These are phyloP conservation scores for Helobdella robusta DNA, from an alignment of 2,888 invertebrate species.

Conservation along the genomic window DNA sequence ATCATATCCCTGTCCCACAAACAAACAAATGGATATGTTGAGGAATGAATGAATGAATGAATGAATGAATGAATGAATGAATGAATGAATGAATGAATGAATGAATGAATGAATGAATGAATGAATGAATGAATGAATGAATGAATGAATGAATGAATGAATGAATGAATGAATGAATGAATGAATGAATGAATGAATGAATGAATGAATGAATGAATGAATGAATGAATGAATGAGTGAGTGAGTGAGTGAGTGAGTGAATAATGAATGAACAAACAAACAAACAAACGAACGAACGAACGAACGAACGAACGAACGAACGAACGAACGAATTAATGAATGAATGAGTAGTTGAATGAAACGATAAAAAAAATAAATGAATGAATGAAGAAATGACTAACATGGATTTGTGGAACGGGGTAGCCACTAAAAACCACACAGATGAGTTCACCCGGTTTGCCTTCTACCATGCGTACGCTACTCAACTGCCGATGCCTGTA, in stretches of 20 bases:
- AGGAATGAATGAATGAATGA: too few species aligned
- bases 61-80: conserved; percentile 14
- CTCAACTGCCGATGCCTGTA: background rate
- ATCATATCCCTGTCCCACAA: too few species aligned
- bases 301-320: background rate
- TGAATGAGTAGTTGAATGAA: background rate
- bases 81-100: conserved; percentile 26
- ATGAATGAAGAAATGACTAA: background rate
- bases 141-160: conserved; percentile 24
- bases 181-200: conserved; percentile 27
- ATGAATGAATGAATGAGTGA: background rate
- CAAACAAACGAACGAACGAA: too few species aligned
- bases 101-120: conserved; percentile 25
- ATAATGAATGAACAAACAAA: too few species aligned
- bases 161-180: conserved; percentile 28
- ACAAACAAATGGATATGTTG: too few species aligned
- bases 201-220: conserved; percentile 13
- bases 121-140: conserved; percentile 8
- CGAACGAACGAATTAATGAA: too few species aligned
- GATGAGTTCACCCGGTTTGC: background rate
- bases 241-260: background rate
- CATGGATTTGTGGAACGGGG: conserved; percentile 13
- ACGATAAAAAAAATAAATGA: background rate
- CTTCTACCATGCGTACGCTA: conserved; percentile 1
- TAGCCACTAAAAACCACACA: conserved; percentile 20